Conservation (phyloP, 2,113 vertebrate genomes). For the Stomatorhinus ivindoensis region DNA sequence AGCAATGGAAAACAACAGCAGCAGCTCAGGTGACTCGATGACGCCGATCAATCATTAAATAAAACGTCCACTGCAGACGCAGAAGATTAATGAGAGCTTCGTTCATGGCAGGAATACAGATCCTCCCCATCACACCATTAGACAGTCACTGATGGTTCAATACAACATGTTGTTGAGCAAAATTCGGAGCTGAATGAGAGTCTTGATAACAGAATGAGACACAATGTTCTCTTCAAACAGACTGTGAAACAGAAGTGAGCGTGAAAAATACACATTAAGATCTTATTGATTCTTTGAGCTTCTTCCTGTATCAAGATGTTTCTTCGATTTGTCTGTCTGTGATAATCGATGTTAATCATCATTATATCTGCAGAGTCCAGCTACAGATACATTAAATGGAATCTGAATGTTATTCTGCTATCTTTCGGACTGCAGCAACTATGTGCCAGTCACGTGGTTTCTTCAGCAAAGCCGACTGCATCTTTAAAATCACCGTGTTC, state of each 20-base stretch:
- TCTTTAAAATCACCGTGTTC: background rate
- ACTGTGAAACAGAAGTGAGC: background rate
- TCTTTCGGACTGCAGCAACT: background rate
- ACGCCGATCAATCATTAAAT: background rate
- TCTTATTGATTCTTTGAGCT: background rate
- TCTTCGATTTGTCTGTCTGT: background rate
- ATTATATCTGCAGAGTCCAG: background rate
- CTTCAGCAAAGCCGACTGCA: background rate
- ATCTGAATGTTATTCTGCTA: background rate
- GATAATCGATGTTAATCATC: background rate
- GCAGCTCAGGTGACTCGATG: background rate
- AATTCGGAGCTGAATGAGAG: background rate
- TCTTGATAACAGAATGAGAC: background rate
- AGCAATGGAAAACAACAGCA: background rate
- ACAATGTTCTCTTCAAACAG: background rate
- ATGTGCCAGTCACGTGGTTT: background rate
- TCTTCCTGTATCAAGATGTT: background rate
- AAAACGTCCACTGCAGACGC: background rate
- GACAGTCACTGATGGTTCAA: background rate
- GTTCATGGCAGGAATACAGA: background rate
- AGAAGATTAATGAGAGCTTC: background rate
- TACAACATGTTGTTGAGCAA: background rate
- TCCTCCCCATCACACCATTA: background rate
- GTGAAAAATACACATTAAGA: background rate
- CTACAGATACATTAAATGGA: background rate